Conservation (phyloP, 2,888 invertebrate species). For the Bimastos eiseni region DNA sequence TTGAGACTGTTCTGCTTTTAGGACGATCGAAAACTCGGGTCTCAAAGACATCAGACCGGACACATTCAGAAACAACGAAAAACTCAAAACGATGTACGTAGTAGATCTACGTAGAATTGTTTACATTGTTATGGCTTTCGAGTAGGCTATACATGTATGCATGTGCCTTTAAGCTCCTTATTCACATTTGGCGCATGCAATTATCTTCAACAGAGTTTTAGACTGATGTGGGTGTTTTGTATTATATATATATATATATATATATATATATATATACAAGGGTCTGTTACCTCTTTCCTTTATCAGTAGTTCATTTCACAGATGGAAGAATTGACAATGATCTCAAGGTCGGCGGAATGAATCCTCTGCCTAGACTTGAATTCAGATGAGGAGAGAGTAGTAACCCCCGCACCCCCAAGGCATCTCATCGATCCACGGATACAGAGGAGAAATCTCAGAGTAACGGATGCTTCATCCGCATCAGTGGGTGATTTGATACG, state of each 20-base stretch:
- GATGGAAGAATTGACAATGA: not conserved
- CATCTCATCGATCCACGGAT: not conserved
- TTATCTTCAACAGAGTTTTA: not conserved
- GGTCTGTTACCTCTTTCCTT: not conserved
- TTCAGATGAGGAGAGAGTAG: not conserved
- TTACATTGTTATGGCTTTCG: not conserved
- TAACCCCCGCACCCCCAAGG: not conserved
- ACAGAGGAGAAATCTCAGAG: not conserved
- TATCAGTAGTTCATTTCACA: too few species aligned
- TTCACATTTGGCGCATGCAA: not conserved
- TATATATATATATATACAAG: not conserved
- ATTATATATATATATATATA: not conserved
- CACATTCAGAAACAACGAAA: not conserved
- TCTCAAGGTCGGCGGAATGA: not conserved
- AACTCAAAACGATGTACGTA: not conserved
- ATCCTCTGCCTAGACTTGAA: not conserved
- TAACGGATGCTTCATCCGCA: not conserved
- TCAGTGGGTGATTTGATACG: not conserved
- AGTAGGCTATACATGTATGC: not conserved
- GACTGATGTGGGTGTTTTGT: not conserved
- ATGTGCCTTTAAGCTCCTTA: not conserved
- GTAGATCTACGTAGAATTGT: too few species aligned
- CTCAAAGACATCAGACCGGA: not conserved
- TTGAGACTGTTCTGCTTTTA: not conserved
- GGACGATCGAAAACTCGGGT: constrained; percentile 6